Percentiles rank a stretch among this genome's conserved stretches.
Evolutionary conservation across 2,888 invertebrate species (phyloP).

Genomic region (Microctonus hyperodae): DNA sequence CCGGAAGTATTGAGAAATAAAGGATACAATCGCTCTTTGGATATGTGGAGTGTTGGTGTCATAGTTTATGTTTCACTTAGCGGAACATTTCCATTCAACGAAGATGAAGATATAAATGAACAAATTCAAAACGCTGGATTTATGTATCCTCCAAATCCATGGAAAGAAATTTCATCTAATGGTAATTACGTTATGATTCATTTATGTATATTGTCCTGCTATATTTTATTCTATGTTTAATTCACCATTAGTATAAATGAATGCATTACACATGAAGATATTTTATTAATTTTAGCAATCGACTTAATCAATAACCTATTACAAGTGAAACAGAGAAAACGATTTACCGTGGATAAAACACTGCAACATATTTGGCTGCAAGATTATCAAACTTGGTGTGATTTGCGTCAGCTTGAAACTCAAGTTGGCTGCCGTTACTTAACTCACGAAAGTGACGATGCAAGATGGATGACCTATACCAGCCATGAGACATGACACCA

Average conservation of each 20-base stretch:
- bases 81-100: conserved; percentile 99
- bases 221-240: no score
- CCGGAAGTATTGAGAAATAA: conserved; percentile 98
- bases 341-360: conserved; percentile 96
- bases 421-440: conserved; percentile 80
- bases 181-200: conserved; percentile 67
- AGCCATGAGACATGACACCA: conserved; percentile 58
- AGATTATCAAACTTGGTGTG: conserved; percentile 94
- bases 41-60: conserved; percentile 99
- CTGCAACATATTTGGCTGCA: conserved; percentile 94
- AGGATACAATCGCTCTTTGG: conserved; percentile 97
- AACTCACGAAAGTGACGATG: conserved; percentile 92
- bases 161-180: conserved; percentile 94
- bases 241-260: no score
- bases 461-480: conserved; percentile 77
- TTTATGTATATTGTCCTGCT: background rate
- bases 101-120: conserved; percentile 99
- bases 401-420: conserved; percentile 86
- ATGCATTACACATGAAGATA: no score
- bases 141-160: conserved; percentile 98
- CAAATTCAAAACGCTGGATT: conserved; percentile 99
- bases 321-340: conserved; percentile 95
- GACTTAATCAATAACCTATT: conserved; percentile 97
- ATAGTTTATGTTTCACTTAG: conserved; percentile 98
- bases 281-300: conserved; percentile 76